These are phyloP conservation scores for Oryzias melastigma DNA, from an alignment of 2,113 vertebrate species.

Conservation along the genomic window DNA sequence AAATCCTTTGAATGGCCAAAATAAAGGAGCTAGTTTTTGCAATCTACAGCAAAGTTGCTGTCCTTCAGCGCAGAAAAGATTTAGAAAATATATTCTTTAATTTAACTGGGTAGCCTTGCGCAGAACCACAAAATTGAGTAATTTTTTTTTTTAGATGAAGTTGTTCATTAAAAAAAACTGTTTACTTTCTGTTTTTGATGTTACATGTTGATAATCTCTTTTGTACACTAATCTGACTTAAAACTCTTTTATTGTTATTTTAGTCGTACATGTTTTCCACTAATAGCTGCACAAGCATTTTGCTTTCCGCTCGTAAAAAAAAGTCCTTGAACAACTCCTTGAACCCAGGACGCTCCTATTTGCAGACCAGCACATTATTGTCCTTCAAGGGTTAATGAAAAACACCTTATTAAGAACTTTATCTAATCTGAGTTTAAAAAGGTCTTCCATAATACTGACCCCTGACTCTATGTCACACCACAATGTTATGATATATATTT, in stretches of 20 bases:
- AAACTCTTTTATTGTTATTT: not conserved
- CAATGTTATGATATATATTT: no score
- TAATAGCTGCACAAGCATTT: not conserved
- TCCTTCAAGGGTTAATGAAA: not conserved
- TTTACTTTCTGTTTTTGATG: not conserved
- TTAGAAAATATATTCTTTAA: slow-evolving; percentile 11
- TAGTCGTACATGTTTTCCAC: not conserved
- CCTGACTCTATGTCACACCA: not conserved
- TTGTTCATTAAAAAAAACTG: not conserved
- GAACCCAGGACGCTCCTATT: no score
- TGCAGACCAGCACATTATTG: no score
- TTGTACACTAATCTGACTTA: not conserved
- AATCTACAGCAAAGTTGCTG: slow-evolving; percentile 38
- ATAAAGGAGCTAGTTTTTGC: slow-evolving; percentile 56
- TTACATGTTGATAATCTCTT: not conserved
- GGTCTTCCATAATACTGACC: not conserved
- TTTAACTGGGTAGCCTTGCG: not conserved
- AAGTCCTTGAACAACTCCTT: not conserved
- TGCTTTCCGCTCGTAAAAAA: not conserved
- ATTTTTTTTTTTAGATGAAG: not conserved
- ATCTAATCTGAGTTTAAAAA: not conserved
- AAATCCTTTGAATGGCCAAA: slow-evolving; percentile 60
- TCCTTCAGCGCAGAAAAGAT: slow-evolving; percentile 18
- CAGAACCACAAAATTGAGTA: not conserved
- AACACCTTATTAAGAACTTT: not conserved